phyloP scores from a whole-genome alignment of 2,888 invertebrate genomes.

The Schizaphis graminum region DNA sequence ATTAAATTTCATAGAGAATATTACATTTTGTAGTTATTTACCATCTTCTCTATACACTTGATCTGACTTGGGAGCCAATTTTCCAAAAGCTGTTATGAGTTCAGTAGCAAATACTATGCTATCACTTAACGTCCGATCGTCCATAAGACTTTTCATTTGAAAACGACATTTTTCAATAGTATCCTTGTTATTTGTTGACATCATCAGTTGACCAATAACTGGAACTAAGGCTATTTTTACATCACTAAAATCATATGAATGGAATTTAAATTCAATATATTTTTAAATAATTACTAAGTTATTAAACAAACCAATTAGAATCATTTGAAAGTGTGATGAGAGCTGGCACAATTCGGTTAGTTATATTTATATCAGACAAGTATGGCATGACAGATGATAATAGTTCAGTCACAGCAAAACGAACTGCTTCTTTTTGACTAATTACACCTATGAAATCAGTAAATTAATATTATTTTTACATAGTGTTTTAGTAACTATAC shows the following conservation, averaged over 20 bases:
- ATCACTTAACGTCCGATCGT: slow-evolving; percentile 71
- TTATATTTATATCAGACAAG: slow-evolving; percentile 75
- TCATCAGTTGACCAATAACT: slow-evolving; percentile 73
- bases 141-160: slow-evolving; percentile 72
- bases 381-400: slow-evolving; percentile 75
- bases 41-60: slow-evolving; percentile 72
- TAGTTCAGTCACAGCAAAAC: slow-evolving; percentile 76
- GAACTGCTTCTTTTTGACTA: slow-evolving; percentile 76
- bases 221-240: slow-evolving; percentile 78
- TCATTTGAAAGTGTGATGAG: slow-evolving; percentile 80
- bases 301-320: slow-evolving; percentile 75
- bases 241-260: slow-evolving; percentile 71
- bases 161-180: slow-evolving; percentile 74
- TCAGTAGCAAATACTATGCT: slow-evolving; percentile 74
- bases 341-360: slow-evolving; percentile 77
- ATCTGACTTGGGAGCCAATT: slow-evolving; percentile 76
- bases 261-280: not conserved
- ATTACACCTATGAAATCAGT: slow-evolving; percentile 74
- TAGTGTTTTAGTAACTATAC: slow-evolving; percentile 70
- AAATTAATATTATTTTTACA: slow-evolving; percentile 28
- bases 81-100: slow-evolving; percentile 76
- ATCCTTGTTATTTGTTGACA: slow-evolving; percentile 66
- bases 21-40: slow-evolving; percentile 55
- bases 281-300: slow-evolving; percentile 39
- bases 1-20: slow-evolving; percentile 11